A percentile compares a stretch with the other conserved stretches of the same genome.
Evolutionary conservation across 1,140 invertebrate species (phyloP).

Genomic region (Coelopa frigida): DNA sequence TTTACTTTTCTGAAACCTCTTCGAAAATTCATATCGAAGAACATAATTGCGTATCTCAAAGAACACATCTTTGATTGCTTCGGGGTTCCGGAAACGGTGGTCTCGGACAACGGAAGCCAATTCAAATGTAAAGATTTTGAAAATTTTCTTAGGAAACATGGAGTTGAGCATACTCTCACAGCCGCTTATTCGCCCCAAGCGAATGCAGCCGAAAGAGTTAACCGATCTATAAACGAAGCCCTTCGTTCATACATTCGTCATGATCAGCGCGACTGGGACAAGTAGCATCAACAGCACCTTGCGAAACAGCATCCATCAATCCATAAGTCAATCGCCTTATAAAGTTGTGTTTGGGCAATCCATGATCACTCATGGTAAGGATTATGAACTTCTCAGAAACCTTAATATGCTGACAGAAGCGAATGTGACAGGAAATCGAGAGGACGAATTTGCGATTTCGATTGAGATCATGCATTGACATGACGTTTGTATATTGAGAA

Average conservation of each 20-base stretch:
- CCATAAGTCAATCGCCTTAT: not conserved
- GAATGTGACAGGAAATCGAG: too few relatives aligned
- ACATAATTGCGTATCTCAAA: not conserved
- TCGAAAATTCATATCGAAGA: not conserved
- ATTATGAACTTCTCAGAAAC: too few relatives aligned
- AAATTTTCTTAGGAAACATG: not conserved
- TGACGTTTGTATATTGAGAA: too few relatives aligned
- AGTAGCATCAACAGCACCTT: not conserved
- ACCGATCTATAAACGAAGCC: conserved; percentile 1
- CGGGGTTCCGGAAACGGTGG: not conserved
- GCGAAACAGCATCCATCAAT: not conserved
- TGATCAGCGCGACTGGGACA: conserved; percentile 5
- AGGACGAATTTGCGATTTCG: too few relatives aligned
- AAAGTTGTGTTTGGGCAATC: not conserved
- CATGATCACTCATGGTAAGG: too few relatives aligned
- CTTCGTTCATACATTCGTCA: not conserved
- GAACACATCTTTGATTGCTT: not conserved
- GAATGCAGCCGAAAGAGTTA: conserved; percentile 7
- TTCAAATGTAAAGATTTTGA: conserved; percentile 1
- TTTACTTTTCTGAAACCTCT: not conserved
- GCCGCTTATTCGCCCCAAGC: not conserved
- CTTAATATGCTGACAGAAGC: too few relatives aligned
- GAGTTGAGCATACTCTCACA: not conserved
- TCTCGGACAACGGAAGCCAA: not conserved
- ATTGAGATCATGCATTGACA: too few relatives aligned